phyloP scores from a whole-genome alignment of 2,888 invertebrate species.

The Heliconius hortense region DNA sequence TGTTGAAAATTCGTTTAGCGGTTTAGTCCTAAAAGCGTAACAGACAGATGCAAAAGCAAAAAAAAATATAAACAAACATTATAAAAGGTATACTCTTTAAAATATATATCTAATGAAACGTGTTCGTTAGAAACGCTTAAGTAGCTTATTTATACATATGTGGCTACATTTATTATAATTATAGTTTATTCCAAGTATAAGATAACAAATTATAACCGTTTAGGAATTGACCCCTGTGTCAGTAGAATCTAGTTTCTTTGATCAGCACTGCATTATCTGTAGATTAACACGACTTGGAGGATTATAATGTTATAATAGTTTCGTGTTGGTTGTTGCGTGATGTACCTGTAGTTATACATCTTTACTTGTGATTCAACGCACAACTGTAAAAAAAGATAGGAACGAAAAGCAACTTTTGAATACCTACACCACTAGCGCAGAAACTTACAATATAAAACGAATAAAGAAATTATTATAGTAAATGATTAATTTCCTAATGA shows the following conservation, averaged over 20 bases:
- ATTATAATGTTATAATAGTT: slow-evolving; percentile 5
- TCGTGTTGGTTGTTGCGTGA: not conserved
- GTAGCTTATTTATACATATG: not conserved
- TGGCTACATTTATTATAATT: not conserved
- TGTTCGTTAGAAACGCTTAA: not conserved
- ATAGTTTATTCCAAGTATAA: not conserved
- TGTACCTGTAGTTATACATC: not conserved
- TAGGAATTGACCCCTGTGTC: slow-evolving; percentile 19
- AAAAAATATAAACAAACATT: too few species aligned
- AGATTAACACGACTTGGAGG: not conserved
- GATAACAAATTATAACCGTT: slow-evolving; percentile 18
- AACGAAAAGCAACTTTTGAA: not conserved
- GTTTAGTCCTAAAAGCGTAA: too few species aligned
- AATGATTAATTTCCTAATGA: slow-evolving; percentile 19
- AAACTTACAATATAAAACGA: not conserved
- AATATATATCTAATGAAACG: too few species aligned
- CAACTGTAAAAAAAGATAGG: not conserved
- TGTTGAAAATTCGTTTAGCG: too few species aligned
- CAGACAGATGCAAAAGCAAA: too few species aligned
- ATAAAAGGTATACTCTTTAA: too few species aligned
- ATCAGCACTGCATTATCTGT: not conserved
- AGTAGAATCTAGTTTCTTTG: not conserved
- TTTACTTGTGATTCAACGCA: not conserved
- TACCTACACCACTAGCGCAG: not conserved
- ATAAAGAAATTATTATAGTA: not conserved